These are phyloP conservation scores for Aphelocoma californica DNA, from an alignment of 2,797 vertebrate species.

Conservation along the genomic window DNA sequence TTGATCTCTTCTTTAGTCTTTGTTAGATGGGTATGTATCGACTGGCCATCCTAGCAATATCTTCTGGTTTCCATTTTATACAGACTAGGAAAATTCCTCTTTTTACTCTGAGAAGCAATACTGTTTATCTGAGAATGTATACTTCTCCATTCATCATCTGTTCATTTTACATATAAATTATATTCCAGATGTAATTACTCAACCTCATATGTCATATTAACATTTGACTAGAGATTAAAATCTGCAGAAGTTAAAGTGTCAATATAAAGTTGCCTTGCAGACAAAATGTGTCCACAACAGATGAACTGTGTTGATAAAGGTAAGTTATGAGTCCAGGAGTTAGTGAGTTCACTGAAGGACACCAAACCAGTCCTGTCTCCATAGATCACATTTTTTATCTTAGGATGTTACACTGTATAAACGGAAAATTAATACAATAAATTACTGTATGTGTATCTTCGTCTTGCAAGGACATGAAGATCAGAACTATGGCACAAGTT, in stretches of 20 bases:
- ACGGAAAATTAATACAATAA: background rate
- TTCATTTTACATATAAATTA: background rate
- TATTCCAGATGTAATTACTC: background rate
- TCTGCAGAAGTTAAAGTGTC: background rate
- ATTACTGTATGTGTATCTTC: background rate
- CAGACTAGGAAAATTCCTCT: background rate
- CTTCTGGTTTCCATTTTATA: background rate
- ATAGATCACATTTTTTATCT: background rate
- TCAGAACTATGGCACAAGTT: background rate
- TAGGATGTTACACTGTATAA: background rate
- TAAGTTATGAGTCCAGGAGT: background rate
- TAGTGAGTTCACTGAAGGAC: background rate
- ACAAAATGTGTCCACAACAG: background rate
- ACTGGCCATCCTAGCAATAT: background rate
- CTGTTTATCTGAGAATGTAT: background rate
- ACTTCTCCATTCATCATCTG: background rate
- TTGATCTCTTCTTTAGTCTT: background rate
- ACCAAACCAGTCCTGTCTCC: background rate
- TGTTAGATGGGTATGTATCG: background rate
- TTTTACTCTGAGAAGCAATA: background rate
- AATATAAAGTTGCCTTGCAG: background rate
- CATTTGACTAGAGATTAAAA: background rate
- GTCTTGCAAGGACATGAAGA: background rate
- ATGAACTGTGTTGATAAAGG: background rate
- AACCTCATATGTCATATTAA: background rate